Evolutionary conservation across 2,113 vertebrate species (phyloP).

Genomic region (Euleptes europaea): DNA sequence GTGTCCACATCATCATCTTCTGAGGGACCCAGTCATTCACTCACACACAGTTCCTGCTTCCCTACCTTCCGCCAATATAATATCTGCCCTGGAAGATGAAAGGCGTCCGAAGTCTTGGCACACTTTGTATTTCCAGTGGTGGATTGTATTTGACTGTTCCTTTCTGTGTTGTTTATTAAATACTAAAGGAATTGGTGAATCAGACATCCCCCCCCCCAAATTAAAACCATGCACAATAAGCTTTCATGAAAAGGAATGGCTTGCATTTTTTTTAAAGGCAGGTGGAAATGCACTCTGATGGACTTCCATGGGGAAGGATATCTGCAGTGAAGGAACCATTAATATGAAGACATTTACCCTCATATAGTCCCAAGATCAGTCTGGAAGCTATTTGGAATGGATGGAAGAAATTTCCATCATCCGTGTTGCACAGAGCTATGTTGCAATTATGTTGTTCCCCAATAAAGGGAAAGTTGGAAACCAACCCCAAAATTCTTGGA

Average conservation of each 20-base stretch:
- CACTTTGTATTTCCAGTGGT: conserved; percentile 13
- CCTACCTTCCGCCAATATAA: conserved; percentile 13
- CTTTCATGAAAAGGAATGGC: neutral
- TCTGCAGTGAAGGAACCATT: neutral
- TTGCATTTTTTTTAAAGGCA: neutral
- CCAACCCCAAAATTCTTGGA: neutral
- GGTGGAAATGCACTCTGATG: neutral
- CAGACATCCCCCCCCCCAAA: neutral
- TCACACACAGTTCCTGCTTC: neutral
- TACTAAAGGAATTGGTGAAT: conserved; percentile 7
- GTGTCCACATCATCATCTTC: conserved; percentile 20
- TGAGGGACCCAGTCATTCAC: neutral
- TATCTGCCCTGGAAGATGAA: conserved; percentile 11
- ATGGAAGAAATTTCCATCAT: neutral
- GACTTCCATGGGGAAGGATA: neutral
- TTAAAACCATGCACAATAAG: neutral
- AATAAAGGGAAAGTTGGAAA: neutral
- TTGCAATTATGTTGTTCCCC: neutral
- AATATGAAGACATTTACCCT: neutral
- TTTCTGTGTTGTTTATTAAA: conserved; percentile 4
- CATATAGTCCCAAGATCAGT: neutral
- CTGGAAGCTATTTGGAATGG: neutral
- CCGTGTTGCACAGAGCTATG: neutral
- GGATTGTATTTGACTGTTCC: conserved; percentile 2
- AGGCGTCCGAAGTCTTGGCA: conserved; percentile 23